Conservation (phyloP, 2,888 invertebrate genomes). For the Nymphalis urticae region DNA sequence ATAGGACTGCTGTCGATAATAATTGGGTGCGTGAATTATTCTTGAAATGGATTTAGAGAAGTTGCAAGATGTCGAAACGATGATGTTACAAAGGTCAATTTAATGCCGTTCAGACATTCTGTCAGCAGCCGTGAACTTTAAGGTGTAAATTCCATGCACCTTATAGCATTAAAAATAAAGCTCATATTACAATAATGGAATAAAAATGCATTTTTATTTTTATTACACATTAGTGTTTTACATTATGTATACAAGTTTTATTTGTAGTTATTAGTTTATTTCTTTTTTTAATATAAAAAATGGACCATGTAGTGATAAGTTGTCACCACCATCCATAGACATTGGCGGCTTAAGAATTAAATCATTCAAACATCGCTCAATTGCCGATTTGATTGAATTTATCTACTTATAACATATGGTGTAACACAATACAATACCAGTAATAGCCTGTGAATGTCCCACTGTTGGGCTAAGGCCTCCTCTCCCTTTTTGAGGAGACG, state of each 20-base stretch:
- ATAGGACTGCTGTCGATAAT: background rate
- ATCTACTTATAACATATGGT: no score
- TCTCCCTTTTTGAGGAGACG: no score
- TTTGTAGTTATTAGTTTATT: background rate
- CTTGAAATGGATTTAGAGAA: slow-evolving; percentile 18
- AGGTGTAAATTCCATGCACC: background rate
- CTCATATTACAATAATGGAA: background rate
- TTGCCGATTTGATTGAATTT: no score
- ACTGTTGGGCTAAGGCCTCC: no score
- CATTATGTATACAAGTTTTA: background rate
- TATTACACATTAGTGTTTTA: background rate
- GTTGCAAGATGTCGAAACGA: slow-evolving; percentile 36
- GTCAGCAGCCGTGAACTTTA: slow-evolving; percentile 38
- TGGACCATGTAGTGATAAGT: background rate
- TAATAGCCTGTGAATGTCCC: no score
- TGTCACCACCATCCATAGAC: no score
- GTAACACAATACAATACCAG: no score
- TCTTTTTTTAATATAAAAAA: background rate
- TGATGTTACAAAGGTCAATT: slow-evolving; percentile 40
- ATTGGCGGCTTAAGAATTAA: no score
- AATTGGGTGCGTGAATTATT: slow-evolving; percentile 9
- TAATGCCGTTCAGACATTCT: slow-evolving; percentile 36
- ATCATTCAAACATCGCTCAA: no score
- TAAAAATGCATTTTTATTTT: slow-evolving; percentile 5
- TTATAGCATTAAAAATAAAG: slow-evolving; percentile 9